phyloP scores from a whole-genome alignment of 2,888 invertebrate species.

The Tiliacea aurago region DNA sequence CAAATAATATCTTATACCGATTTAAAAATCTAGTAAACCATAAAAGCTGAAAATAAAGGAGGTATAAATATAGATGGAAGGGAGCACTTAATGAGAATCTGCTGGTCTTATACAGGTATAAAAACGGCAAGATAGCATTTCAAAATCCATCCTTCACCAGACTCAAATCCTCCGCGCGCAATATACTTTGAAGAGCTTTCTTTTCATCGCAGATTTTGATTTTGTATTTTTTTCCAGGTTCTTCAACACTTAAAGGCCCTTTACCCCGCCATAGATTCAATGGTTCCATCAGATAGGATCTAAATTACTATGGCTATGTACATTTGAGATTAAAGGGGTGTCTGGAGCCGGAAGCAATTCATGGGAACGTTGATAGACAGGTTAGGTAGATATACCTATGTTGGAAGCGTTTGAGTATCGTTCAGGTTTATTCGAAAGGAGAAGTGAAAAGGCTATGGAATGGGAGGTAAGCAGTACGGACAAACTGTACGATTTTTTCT shows the following conservation, averaged over 20 bases:
- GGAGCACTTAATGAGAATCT: neutral
- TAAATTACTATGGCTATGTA: conserved; percentile 87
- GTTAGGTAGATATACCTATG: conserved; percentile 43
- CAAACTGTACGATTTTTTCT: neutral
- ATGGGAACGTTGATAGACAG: conserved; percentile 63
- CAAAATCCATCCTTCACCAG: conserved; percentile 47
- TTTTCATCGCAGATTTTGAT: conserved; percentile 75
- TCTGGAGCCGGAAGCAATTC: conserved; percentile 82
- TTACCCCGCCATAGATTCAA: conserved; percentile 80
- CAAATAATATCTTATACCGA: neutral
- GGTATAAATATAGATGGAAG: neutral
- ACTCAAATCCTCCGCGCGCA: conserved; percentile 62
- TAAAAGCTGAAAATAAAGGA: neutral
- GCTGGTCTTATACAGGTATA: neutral
- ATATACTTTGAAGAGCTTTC: conserved; percentile 71
- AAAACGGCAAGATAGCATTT: conserved; percentile 46
- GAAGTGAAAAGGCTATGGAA: neutral
- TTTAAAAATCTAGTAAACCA: neutral
- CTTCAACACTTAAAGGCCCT: conserved; percentile 81
- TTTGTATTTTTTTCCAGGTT: conserved; percentile 77
- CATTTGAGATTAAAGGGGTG: conserved; percentile 88
- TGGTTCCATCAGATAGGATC: conserved; percentile 85
- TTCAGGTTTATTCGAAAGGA: conserved; percentile 17
- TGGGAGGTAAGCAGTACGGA: neutral
- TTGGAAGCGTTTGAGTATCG: conserved; percentile 19